A percentile compares a stretch with the other conserved stretches of the same genome.
These are phyloP conservation scores for Lampropteryx suffumata DNA, from an alignment of 2,888 invertebrate genomes.

Conservation along the genomic window DNA sequence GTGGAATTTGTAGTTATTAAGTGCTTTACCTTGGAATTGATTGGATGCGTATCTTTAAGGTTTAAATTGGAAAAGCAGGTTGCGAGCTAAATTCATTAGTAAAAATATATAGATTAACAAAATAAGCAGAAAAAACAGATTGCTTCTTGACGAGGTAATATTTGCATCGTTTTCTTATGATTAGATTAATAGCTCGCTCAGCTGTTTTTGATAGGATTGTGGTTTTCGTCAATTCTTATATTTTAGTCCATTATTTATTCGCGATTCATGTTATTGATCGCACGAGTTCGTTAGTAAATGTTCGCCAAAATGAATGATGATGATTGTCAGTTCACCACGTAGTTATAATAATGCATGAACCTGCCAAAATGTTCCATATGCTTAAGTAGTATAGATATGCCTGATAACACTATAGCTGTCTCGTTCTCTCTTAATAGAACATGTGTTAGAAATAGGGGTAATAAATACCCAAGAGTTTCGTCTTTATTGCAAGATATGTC, in stretches of 20 bases:
- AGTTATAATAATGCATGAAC: slow-evolving; percentile 36
- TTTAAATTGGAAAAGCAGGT: slow-evolving; percentile 5
- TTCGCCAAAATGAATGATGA: slow-evolving; percentile 57
- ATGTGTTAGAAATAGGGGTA: background rate
- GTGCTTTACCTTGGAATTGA: slow-evolving; percentile 33
- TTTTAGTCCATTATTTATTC: slow-evolving; percentile 43
- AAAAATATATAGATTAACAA: too few species aligned
- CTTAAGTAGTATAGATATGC: too few species aligned
- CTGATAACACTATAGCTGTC: slow-evolving; percentile 1
- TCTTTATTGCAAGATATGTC: slow-evolving; percentile 52
- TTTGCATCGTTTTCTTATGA: slow-evolving; percentile 20
- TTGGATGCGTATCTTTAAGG: slow-evolving; percentile 18
- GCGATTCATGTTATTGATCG: slow-evolving; percentile 34
- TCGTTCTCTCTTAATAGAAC: background rate
- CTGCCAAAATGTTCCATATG: slow-evolving; percentile 31
- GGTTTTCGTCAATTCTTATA: slow-evolving; percentile 63
- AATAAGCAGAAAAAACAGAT: too few species aligned
- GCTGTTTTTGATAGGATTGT: slow-evolving; percentile 17
- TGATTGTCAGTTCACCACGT: slow-evolving; percentile 47
- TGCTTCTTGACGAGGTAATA: too few species aligned
- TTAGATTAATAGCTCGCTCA: slow-evolving; percentile 19
- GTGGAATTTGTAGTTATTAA: slow-evolving; percentile 51
- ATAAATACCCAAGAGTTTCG: background rate
- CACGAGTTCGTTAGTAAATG: slow-evolving; percentile 49
- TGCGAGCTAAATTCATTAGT: slow-evolving; percentile 12